These are phyloP conservation scores for Ornithoptera priamus DNA, from an alignment of 2,888 invertebrate genomes.

Conservation along the genomic window DNA sequence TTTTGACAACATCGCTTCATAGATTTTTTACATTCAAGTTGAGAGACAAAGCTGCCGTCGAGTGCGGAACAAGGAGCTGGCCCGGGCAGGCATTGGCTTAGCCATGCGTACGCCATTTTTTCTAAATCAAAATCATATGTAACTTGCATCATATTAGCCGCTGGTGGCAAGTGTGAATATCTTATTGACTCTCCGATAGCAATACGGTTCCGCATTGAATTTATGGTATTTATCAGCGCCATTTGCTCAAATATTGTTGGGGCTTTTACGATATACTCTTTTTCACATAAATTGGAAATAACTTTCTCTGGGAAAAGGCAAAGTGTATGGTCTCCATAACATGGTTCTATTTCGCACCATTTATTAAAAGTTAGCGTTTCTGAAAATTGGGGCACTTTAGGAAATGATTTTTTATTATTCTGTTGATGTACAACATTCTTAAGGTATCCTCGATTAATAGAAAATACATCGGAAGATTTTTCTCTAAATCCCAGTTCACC, in stretches of 20 bases:
- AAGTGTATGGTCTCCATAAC: constrained; percentile 70
- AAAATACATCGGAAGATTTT: constrained; percentile 48
- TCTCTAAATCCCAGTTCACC: constrained; percentile 47
- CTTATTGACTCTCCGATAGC: constrained; percentile 50
- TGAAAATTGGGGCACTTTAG: constrained; percentile 28
- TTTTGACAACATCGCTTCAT: constrained; percentile 56
- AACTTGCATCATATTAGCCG: constrained; percentile 68
- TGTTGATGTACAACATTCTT: constrained; percentile 48
- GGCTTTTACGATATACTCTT: constrained; percentile 45
- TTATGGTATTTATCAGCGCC: constrained; percentile 60
- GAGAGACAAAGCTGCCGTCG: constrained; percentile 54
- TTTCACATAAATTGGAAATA: constrained; percentile 53
- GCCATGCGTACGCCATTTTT: constrained; percentile 62
- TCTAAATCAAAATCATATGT: constrained; percentile 67
- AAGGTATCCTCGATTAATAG: constrained; percentile 45
- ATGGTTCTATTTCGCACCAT: constrained; percentile 65
- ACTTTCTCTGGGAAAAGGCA: constrained; percentile 54
- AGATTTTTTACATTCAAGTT: constrained; percentile 67
- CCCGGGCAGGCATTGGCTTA: constrained; percentile 67
- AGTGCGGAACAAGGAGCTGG: constrained; percentile 65
- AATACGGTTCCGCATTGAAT: constrained; percentile 69
- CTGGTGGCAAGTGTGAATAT: constrained; percentile 60
- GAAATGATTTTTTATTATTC: constrained; percentile 23
- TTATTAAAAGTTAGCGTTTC: constrained; percentile 44
- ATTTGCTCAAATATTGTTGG: constrained; percentile 53